phyloP scores from a whole-genome alignment of 2,888 invertebrate genomes.

The Branchipolynoe longqiensis region DNA sequence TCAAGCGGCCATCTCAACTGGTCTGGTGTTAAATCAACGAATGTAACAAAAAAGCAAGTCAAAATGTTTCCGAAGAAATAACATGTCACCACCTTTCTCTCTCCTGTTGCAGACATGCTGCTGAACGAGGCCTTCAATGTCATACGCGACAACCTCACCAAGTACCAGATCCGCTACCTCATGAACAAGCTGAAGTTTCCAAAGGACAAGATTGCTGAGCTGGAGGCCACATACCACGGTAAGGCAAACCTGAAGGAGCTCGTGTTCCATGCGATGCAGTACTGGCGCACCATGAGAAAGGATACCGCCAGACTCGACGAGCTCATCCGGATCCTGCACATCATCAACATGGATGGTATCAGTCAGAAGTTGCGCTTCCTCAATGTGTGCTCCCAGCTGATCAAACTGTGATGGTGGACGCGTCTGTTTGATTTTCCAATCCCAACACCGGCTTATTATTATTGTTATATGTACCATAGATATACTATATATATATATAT shows the following conservation, averaged over 20 bases:
- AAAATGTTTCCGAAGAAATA: no score
- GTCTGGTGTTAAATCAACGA: no score
- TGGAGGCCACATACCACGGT: conserved; percentile 76
- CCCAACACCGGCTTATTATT: no score
- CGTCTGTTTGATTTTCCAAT: no score
- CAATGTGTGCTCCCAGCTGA: conserved; percentile 62
- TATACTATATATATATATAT: no score
- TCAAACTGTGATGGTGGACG: conserved; percentile 62
- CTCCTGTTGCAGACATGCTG: conserved; percentile 72
- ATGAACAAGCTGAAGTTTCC: conserved; percentile 77
- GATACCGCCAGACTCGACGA: conserved; percentile 76
- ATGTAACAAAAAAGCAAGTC: no score
- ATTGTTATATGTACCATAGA: no score
- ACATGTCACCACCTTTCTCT: neutral
- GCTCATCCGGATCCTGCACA: conserved; percentile 77
- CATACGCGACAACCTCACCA: conserved; percentile 74
- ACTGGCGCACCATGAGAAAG: conserved; percentile 76
- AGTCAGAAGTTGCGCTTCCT: conserved; percentile 62
- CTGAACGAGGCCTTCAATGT: conserved; percentile 75
- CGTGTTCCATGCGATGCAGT: conserved; percentile 72
- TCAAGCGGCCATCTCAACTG: no score
- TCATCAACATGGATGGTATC: conserved; percentile 74
- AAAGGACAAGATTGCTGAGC: conserved; percentile 75
- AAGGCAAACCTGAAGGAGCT: conserved; percentile 76
- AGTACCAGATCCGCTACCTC: conserved; percentile 77